Base-by-base conservation (phyloP, 1,140 invertebrate species). In the Dendroctonus ponderosae region DNA sequence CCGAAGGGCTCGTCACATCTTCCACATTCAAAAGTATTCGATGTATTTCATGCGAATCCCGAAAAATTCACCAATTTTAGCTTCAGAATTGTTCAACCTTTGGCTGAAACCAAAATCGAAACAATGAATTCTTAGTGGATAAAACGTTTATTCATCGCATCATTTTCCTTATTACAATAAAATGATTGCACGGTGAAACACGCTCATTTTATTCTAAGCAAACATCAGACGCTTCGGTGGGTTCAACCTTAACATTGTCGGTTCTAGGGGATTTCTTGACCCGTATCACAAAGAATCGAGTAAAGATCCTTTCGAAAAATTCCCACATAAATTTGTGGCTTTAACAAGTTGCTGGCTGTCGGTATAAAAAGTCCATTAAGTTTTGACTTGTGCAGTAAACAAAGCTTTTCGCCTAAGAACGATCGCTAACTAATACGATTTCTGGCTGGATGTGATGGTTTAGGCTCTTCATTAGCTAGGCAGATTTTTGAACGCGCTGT, bases 141-240 rank as follows among this genome's bases (percentile, higher is more conserved):
- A 26, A 26, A 26, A 26, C 26, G 3, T 26, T 26, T 26, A 26
- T 26, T 26, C 3, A 26, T 26, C 1, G 26, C 26, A 26, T 26
- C 26, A 26, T 26, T 26, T 26, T 26, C 26, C 26, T 26, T 26
- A 26, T 26, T 26, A 46, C 44, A 2, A 46, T 2, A 46, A 46
- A 46, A 46, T 12, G 5, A 54, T 54, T 58, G 3, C 15, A 5
- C 3, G 26, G 26, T 26, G 26, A 26, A 26, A 26, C 1, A 26
- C 26, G 3, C 26, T 26, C 26, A 26, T 26, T 26, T 26, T 3
- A 26, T 12, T 58, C 42, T 11, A 39, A 58, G 44, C 56, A 42
- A 58, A 58, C 56, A 58, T 58, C 56, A 42, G 44, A 58, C 42
- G 56, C 7, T 58, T 58, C 56, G 44, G 56, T 58, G 56, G 40